Conservation (phyloP, 2,888 invertebrate species). For the Apamea crenata region DNA sequence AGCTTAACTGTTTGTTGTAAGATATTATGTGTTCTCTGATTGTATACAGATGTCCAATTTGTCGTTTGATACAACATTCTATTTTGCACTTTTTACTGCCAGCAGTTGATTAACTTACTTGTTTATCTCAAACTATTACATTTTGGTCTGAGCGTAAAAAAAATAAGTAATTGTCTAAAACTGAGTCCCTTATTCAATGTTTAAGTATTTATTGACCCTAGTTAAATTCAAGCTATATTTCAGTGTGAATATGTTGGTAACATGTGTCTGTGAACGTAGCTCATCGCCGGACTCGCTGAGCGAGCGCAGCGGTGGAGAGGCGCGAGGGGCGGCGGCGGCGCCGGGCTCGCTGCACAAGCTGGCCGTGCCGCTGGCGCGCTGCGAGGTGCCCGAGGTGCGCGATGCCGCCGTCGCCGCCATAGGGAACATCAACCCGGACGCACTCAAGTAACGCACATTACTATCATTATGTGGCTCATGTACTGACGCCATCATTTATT, state of each 20-base stretch:
- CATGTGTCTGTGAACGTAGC: constrained; percentile 83
- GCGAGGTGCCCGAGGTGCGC: constrained; percentile 98
- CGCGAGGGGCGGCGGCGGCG: constrained; percentile 93
- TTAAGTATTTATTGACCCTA: background rate
- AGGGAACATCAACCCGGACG: constrained; percentile 98
- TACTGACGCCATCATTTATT: no score
- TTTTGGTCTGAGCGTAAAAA: constrained; percentile 1
- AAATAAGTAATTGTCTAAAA: background rate
- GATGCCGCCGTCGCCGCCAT: constrained; percentile 98
- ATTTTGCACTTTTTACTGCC: constrained; percentile 1
- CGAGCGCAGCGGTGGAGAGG: constrained; percentile 95
- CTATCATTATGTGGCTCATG: background rate
- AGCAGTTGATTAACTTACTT: background rate
- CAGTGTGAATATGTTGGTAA: constrained; percentile 16
- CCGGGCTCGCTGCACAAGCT: constrained; percentile 97
- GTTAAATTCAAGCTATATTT: constrained; percentile 3
- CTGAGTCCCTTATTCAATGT: background rate
- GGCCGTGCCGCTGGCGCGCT: constrained; percentile 97
- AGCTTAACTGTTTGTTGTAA: constrained; percentile 42
- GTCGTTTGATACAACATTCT: background rate
- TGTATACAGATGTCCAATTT: background rate
- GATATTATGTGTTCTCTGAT: constrained; percentile 10
- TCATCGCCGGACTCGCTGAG: constrained; percentile 97
- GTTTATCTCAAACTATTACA: background rate
- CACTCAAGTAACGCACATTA: constrained; percentile 95